Base-by-base conservation (phyloP, 2,888 invertebrate genomes). In the Lepetodrilus schrolli region DNA sequence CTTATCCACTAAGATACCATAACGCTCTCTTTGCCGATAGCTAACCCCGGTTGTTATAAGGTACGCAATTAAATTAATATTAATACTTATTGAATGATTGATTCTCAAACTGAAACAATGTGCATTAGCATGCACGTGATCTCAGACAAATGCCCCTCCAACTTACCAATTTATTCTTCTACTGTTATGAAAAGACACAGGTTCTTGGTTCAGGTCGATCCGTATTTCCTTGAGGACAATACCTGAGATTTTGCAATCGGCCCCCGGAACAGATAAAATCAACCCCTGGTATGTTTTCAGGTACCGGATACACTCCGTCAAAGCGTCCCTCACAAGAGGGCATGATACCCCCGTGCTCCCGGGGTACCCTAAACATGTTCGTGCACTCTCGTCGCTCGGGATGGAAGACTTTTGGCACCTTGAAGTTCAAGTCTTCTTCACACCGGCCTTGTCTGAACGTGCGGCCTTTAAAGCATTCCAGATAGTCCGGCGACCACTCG, bases 281-380 rank as follows among this genome's bases (percentile, higher is more conserved):
- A 10, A 50, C 37, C 10, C 51, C 70, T 7, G 34, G 36, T 21
- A 30, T 36, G 20, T 38, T 49, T 4, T 37, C 38, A 13, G 36
- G 37, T n/a, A 51, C 51, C 7, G 71, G 71, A 23, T 71, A 49
- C 8, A 65, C 34, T 34, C 74, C 74, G 36, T 74, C 71, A 10
- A 66, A 34, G 4, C 26, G 36, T 1, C 38, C 30, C 17, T 58
- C 34, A 10, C 75, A 75, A 20, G 58, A 21, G 7, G 69, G 69
- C 17, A 37, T 20, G 1, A 21, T 4, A 7, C 75, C 73, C 20
- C 51, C 58, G 2, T 30, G 30, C 1, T 38, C 43, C 4, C 10
- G 10, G 38, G 75, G 75, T 5, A 75, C 36, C 49, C 70, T 26
- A 50, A 72, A 75, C 49, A 73, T 30, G 21, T 66, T 72, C n/a